Evolutionary conservation across 2,888 invertebrate genomes (phyloP).

Genomic region (Amiota minor): DNA sequence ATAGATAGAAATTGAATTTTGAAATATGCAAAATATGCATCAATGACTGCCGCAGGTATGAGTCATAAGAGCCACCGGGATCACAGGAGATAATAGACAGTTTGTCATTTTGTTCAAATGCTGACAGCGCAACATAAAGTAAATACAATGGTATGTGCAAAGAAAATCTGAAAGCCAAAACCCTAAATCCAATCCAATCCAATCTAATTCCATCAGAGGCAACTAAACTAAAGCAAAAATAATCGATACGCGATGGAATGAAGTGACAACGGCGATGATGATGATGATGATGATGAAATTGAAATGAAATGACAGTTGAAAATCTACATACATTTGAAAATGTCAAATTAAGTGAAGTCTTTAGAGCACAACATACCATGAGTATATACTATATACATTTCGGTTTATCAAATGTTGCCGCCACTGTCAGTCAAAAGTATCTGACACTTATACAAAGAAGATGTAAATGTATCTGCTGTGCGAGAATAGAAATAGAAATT

Average conservation of each 20-base stretch:
- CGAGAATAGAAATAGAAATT: conserved; percentile 38
- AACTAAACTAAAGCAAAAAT: conserved; percentile 29
- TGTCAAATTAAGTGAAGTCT: conserved; percentile 31
- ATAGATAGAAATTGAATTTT: neutral
- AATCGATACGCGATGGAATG: no score
- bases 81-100: conserved; percentile 3
- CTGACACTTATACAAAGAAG: no score
- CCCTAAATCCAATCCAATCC: conserved; percentile 8
- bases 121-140: conserved; percentile 14
- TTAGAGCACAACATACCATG: neutral
- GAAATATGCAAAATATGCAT: conserved; percentile 27
- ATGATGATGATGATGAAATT: conserved; percentile 38
- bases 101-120: conserved; percentile 18
- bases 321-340: conserved; percentile 29
- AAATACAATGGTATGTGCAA: neutral
- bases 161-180: conserved; percentile 20
- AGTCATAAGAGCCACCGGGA: no score
- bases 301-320: conserved; percentile 45
- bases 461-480: conserved; percentile 26
- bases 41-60: neutral
- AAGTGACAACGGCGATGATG: no score
- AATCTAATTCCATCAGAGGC: conserved; percentile 33
- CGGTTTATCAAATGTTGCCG: no score
- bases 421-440: no score
- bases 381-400: no score